Evolutionary conservation across 1,140 invertebrate genomes (phyloP).

Genomic region (Campoletis sonorensis): DNA sequence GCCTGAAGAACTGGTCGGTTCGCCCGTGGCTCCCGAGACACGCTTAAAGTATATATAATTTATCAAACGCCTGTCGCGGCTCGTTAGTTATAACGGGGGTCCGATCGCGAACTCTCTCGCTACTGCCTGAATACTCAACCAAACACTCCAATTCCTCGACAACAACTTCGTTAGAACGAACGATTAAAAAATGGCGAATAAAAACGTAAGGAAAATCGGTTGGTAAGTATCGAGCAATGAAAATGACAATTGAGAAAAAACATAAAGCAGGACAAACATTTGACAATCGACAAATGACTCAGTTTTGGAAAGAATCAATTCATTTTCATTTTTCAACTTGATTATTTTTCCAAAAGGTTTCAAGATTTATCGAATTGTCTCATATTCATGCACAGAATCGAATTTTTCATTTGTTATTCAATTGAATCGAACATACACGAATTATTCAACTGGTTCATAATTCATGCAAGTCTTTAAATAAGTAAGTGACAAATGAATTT

Average conservation of each 20-base stretch:
- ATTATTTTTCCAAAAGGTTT: too few species aligned
- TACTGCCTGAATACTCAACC: neutral
- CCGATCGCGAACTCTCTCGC: slow-evolving; percentile 23
- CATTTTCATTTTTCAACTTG: too few species aligned
- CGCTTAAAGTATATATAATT: slow-evolving; percentile 47
- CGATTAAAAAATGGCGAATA: slow-evolving; percentile 21
- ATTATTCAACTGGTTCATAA: too few species aligned
- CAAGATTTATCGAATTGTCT: too few species aligned
- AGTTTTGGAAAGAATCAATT: too few species aligned
- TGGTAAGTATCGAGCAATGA: neutral
- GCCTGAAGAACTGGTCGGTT: slow-evolving; percentile 36
- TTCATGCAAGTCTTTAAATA: too few species aligned
- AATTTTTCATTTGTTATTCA: too few species aligned
- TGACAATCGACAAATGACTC: too few species aligned
- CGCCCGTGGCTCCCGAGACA: slow-evolving; percentile 25
- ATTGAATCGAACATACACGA: too few species aligned
- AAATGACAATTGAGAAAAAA: neutral
- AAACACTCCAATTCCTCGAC: slow-evolving; percentile 19
- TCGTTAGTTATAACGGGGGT: slow-evolving; percentile 40
- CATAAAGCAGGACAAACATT: too few species aligned
- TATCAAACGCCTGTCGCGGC: slow-evolving; percentile 42
- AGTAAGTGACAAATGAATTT: too few species aligned
- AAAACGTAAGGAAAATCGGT: slow-evolving; percentile 20
- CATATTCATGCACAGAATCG: too few species aligned
- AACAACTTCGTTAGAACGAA: slow-evolving; percentile 39